A percentile compares a stretch with the other conserved stretches of the same genome.
Evolutionary conservation across 2,888 invertebrate genomes (phyloP).

Genomic region (Anticlea derivata): DNA sequence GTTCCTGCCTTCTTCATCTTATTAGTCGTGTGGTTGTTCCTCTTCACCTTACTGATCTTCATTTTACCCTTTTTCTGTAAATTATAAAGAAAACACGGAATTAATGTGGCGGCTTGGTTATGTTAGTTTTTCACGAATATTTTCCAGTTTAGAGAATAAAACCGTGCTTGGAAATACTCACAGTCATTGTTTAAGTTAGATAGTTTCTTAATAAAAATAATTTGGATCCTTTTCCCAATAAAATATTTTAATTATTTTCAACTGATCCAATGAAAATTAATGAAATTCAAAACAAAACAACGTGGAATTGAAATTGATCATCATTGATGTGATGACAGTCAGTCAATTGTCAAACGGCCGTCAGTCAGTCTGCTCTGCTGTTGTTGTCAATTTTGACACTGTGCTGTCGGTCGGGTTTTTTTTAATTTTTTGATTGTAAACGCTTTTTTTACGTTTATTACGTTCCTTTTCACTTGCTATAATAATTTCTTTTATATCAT

Average conservation of each 20-base stretch:
- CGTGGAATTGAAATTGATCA: conserved; percentile 40
- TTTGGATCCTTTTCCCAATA: no score
- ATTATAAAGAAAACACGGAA: conserved; percentile 16
- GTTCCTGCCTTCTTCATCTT: conserved; percentile 83
- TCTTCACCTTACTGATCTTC: conserved; percentile 82
- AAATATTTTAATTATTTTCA: no score
- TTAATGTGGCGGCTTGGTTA: conserved; percentile 18
- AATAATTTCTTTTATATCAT: no score
- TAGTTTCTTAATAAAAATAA: no score
- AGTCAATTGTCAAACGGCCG: no score
- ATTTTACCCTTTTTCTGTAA: conserved; percentile 79
- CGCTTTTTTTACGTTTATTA: no score
- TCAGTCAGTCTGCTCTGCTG: no score
- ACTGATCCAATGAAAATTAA: not conserved
- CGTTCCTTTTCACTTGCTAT: no score
- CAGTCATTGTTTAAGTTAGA: conserved; percentile 56
- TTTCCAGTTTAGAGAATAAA: not conserved
- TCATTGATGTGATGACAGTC: no score
- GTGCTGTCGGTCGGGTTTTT: no score
- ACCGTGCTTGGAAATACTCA: conserved; percentile 45
- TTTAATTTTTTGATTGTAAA: no score
- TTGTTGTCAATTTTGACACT: no score
- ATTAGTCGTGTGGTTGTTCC: conserved; percentile 83
- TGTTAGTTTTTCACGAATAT: conserved; percentile 7
- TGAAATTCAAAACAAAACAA: conserved; percentile 41